Conservation (phyloP, 2,888 invertebrate genomes). For the Cremastobaeus sp. region DNA sequence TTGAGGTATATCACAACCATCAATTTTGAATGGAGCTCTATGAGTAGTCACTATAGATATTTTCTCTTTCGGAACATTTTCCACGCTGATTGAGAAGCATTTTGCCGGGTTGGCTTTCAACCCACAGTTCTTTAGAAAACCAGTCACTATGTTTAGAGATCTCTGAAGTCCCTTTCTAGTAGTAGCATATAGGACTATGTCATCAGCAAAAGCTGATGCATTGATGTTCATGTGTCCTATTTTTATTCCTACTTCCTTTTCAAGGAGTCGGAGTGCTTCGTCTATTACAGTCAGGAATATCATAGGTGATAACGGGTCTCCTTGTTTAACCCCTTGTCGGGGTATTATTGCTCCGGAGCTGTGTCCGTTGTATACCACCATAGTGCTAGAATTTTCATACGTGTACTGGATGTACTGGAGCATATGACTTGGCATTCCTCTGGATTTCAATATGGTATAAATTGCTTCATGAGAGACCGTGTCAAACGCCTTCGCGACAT, state of each 20-base stretch:
- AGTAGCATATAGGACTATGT: constrained; percentile 26
- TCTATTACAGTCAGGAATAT: not conserved
- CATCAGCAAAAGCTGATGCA: constrained; percentile 60
- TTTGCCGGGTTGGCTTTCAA: constrained; percentile 61
- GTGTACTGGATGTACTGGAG: not conserved
- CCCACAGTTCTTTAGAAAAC: constrained; percentile 58
- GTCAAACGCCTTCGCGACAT: constrained; percentile 63
- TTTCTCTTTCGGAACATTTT: constrained; percentile 46
- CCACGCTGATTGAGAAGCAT: constrained; percentile 45
- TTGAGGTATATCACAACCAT: not conserved
- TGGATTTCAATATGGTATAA: not conserved
- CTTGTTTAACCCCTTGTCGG: constrained; percentile 9
- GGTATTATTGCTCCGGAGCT: too few relatives aligned
- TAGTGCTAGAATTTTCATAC: not conserved
- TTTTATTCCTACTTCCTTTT: constrained; percentile 1
- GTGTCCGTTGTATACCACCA: not conserved
- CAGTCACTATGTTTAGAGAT: constrained; percentile 53
- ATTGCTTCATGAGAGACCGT: constrained; percentile 4
- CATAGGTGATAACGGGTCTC: not conserved
- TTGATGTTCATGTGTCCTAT: constrained; percentile 21
- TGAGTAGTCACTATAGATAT: not conserved
- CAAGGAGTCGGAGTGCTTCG: not conserved
- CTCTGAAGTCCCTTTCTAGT: constrained; percentile 65
- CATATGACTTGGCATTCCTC: constrained; percentile 8
- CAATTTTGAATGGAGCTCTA: constrained; percentile 18